Evolutionary conservation across 2,113 vertebrate species (phyloP).

Genomic region (Oceanodroma tethys): DNA sequence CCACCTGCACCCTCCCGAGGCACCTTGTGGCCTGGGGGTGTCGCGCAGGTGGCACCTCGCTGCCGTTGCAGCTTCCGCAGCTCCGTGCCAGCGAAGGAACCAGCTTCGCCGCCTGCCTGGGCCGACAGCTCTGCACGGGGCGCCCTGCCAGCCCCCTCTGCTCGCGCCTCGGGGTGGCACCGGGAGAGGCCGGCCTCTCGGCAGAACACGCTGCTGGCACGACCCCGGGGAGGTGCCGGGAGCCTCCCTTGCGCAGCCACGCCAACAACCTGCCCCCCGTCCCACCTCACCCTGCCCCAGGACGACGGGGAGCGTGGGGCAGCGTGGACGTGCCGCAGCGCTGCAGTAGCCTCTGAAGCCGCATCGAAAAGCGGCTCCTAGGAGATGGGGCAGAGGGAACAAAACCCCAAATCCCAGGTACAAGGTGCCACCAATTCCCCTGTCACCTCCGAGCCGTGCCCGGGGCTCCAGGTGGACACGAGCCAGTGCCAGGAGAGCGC

Average conservation of each 20-base stretch:
- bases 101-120: neutral
- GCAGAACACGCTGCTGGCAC: neutral
- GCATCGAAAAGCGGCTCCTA: neutral
- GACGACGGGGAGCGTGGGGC: accelerated
- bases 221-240: neutral
- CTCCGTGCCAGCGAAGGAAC: neutral
- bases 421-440: neutral
- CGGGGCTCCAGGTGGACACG: neutral
- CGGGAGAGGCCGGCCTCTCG: neutral
- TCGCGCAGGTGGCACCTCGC: accelerated
- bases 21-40: accelerated
- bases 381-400: neutral
- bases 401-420: too few relatives aligned
- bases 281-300: accelerated
- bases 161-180: neutral
- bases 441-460: neutral
- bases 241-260: neutral
- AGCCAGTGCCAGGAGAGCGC: neutral
- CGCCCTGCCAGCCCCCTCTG: accelerated
- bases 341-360: too few relatives aligned
- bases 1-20: too few relatives aligned
- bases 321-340: neutral
- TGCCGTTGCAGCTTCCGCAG: neutral
- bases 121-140: neutral
- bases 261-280: neutral